Conservation (phyloP, 2,113 vertebrate genomes). For the Leucopsar rothschildi region DNA sequence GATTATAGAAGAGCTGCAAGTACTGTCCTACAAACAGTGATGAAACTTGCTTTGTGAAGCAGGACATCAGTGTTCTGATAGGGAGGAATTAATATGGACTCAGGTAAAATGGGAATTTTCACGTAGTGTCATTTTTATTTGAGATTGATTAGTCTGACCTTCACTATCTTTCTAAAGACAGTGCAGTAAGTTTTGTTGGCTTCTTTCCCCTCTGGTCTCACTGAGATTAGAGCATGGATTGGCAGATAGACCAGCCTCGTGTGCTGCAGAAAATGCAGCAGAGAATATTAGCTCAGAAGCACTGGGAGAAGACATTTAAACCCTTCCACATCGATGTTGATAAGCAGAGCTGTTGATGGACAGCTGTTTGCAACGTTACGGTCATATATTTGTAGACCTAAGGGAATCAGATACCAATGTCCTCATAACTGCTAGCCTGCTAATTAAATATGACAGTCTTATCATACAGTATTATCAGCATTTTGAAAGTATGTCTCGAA, state of each 20-base stretch:
- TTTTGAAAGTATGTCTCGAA: constrained; percentile 30
- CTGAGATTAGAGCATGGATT: background rate
- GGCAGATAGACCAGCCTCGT: background rate
- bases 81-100: background rate
- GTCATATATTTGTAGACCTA: constrained; percentile 38
- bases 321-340: background rate
- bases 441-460: constrained; percentile 60
- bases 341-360: constrained; percentile 43
- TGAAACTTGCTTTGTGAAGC: background rate
- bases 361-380: constrained; percentile 24
- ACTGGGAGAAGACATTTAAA: background rate
- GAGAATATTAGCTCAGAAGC: background rate
- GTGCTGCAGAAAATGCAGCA: background rate
- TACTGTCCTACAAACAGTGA: background rate
- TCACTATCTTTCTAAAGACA: background rate
- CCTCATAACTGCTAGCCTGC: constrained; percentile 6
- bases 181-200: background rate
- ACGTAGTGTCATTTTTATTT: background rate
- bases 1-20: background rate
- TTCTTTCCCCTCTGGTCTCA: background rate
- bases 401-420: constrained; percentile 36
- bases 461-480: constrained; percentile 36
- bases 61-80: background rate
- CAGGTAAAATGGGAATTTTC: constrained; percentile 4
- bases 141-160: constrained; percentile 38